Evolutionary conservation across 2,888 invertebrate genomes (phyloP).

Genomic region (Amblyjoppa proteus): DNA sequence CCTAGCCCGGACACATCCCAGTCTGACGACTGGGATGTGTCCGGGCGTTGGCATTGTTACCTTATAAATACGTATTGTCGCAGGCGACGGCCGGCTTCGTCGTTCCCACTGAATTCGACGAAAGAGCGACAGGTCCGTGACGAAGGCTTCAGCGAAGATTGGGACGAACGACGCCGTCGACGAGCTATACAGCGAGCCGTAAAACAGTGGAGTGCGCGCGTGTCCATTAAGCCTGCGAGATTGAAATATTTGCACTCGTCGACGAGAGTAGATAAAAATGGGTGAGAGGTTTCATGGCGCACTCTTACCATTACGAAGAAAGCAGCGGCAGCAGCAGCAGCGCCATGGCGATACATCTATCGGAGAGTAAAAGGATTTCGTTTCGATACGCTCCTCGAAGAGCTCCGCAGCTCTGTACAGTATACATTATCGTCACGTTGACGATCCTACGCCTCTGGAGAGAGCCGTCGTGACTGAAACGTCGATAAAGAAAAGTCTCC

Average conservation of each 20-base stretch:
- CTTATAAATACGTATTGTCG: neutral
- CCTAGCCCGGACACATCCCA: too few relatives aligned
- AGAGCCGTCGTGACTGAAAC: conserved; percentile 8
- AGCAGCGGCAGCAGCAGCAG: neutral
- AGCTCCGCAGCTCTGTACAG: conserved; percentile 20
- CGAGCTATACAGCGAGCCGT: conserved; percentile 17
- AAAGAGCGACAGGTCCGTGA: neutral
- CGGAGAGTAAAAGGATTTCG: conserved; percentile 44
- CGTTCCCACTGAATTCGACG: neutral
- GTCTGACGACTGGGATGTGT: too few relatives aligned
- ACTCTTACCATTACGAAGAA: conserved; percentile 39
- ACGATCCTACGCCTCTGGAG: conserved; percentile 32
- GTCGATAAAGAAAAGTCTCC: conserved; percentile 47
- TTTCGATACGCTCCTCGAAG: conserved; percentile 15
- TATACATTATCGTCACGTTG: conserved; percentile 39
- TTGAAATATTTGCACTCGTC: conserved; percentile 58
- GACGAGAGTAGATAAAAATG: conserved; percentile 12
- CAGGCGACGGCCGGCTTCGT: neutral
- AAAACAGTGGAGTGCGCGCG: conserved; percentile 24
- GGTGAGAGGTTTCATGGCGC: conserved; percentile 8
- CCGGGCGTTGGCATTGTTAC: neutral
- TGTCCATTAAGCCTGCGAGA: conserved; percentile 50
- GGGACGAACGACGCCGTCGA: neutral
- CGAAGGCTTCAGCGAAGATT: conserved; percentile 11
- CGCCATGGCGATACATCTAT: conserved; percentile 18